Base-by-base conservation (phyloP, 2,888 invertebrate species). In the Clivina fossor region DNA sequence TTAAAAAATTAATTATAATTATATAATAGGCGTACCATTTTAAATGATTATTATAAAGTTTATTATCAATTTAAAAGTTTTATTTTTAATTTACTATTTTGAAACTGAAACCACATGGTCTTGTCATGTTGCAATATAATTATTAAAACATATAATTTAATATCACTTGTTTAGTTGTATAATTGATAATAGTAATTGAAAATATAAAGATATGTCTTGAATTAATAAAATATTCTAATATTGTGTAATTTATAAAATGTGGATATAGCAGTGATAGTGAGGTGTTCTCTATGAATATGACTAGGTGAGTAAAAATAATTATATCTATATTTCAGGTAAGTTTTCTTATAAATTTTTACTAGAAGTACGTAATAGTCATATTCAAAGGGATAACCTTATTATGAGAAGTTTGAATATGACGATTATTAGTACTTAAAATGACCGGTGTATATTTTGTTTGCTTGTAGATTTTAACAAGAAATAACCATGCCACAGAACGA, bases 401-500 rank as follows among this genome's bases (percentile, higher is more conserved):
- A 15, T 19, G 16, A 24, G 9, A 8, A 35, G 46, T 63, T 68
- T 69, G 72, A 72, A 72, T 73, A 68, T 72, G 73, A 61, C 66
- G 60, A 61, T n/a, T n/a, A n/a, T 65, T 55, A 55, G 55, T 60
- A 61, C 61, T 63, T 57, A 43, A 26, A 46, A 41, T 38, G 47
- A 63, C 60, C 46, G 41, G 57, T 58, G 62, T 61, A 57, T 61
- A 58, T 48, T 54, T 61, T 60, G 62, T 61, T 49, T 60, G 62
- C 57, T 63, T 64, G 11, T 58, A 64, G 62, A 48, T 41, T 38
- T 28, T 43, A 24, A 49, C 56, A 56, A 37, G 41, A 11, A 58
- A 53, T 74, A 75, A 80, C 71, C 75, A 94, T 94, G 96, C 96
- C 96, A 71, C 99, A 99, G 82, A 99, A 99, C 84, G 99, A 99